A percentile compares a stretch with the other conserved stretches of the same genome.
Conservation (phyloP, 2,888 invertebrate genomes). For the Abrostola triplasia region DNA sequence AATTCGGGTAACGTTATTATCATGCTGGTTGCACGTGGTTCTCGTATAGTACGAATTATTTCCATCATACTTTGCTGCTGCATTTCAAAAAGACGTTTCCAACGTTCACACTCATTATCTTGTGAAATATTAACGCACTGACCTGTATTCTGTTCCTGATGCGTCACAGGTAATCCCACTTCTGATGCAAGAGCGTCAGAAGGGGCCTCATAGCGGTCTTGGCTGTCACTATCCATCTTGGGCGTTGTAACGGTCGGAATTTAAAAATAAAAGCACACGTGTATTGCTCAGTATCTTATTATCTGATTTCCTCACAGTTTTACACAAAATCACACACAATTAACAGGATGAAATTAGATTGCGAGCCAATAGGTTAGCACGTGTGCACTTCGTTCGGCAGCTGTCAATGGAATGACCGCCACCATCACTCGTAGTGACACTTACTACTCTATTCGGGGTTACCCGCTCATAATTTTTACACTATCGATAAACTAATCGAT, state of each 20-base stretch:
- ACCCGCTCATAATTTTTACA: background rate
- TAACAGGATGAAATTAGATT: slow-evolving; percentile 1
- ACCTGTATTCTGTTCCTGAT: slow-evolving; percentile 13
- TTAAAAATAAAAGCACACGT: background rate
- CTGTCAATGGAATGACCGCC: slow-evolving; percentile 2
- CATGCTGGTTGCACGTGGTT: background rate
- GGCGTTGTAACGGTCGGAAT: slow-evolving; percentile 5
- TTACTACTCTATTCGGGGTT: slow-evolving; percentile 1
- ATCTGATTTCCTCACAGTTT: background rate
- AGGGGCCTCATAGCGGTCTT: slow-evolving; percentile 1
- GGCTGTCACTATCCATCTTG: slow-evolving; percentile 1
- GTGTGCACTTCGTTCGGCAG: slow-evolving; percentile 1
- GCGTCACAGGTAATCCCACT: slow-evolving; percentile 12
- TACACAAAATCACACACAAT: background rate
- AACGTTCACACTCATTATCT: slow-evolving; percentile 42
- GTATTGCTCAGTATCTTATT: background rate
- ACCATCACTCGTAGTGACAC: background rate
- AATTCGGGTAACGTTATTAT: slow-evolving; percentile 13
- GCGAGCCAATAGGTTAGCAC: slow-evolving; percentile 2
- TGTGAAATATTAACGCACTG: slow-evolving; percentile 8
- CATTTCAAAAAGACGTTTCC: slow-evolving; percentile 11
- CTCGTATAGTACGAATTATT: too few relatives aligned
- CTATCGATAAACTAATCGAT: background rate
- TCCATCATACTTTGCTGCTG: slow-evolving; percentile 16
- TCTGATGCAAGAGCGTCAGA: slow-evolving; percentile 9